Evolutionary conservation across 1,140 invertebrate species (phyloP), one percentile per base, ranked within the genome.

Genomic region (Grapholita molesta): DNA sequence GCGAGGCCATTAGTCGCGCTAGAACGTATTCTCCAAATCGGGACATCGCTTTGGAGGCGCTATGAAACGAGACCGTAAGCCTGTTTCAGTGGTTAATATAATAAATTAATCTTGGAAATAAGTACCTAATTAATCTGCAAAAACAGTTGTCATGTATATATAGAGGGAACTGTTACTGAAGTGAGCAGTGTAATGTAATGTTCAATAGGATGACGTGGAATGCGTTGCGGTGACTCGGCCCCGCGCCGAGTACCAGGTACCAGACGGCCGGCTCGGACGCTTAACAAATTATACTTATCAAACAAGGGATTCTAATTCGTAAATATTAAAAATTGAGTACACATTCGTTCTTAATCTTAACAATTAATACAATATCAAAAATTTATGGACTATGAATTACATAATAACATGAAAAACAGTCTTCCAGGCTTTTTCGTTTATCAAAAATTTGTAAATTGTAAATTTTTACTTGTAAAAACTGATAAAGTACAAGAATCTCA

Each of bases 391-490:
- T 91, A 89, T 85, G 78, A 80, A 82, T 86, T 82, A 87, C 78
- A 77, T 69, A 83, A 82, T 84, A 86, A 87, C 82, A 77, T 86
- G 84, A 88, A 87, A 89, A 91, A 88, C 87, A 89, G 87, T 89
- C 87, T 91, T 89, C 79, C 82, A 81, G 83, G 85, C 73, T 77
- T 84, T 82, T 80, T 88, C 82, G 82, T 80, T 84, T 81, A 88
- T 86, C 80, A 86, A 90, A 90, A 86, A 88, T 80, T 85, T 90
- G 86, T 89, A 90, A 90, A 90, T 80, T 90, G 84, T 89, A 87
- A 86, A 88, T 83, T 88, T 86, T 79, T 66, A 72, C 77, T 82
- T 77, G 69, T 79, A 86, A 75, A 80, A 85, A 83, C 70, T 77
- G 83, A 82, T 82, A 78, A 76, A 84, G 71, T 83, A 81, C 70